A percentile compares a stretch with the other conserved stretches of the same genome.
These are phyloP conservation scores for Thermophis baileyi DNA, from an alignment of 2,113 vertebrate genomes.

Conservation along the genomic window DNA sequence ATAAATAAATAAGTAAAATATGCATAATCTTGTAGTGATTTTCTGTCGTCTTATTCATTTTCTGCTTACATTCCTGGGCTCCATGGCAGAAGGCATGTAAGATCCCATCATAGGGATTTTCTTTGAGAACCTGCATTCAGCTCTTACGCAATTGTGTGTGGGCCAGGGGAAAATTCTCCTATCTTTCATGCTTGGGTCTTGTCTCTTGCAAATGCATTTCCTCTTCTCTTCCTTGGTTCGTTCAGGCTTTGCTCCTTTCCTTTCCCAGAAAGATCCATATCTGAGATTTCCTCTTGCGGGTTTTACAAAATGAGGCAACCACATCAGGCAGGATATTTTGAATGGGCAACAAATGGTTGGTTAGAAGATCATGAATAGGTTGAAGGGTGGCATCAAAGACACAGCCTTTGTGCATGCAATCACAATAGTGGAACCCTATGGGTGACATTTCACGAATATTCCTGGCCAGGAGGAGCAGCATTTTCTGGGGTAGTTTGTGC, in stretches of 20 bases:
- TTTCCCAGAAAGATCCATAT: neutral
- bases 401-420: neutral
- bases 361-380: neutral
- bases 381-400: neutral
- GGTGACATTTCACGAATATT: neutral
- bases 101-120: neutral
- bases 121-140: neutral
- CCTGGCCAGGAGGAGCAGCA: neutral
- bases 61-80: neutral
- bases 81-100: neutral
- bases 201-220: neutral
- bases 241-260: neutral
- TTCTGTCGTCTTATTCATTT: neutral
- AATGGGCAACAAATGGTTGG: neutral
- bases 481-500: neutral
- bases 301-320: neutral
- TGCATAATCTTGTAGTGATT: neutral
- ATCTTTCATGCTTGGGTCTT: neutral
- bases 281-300: neutral
- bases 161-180: neutral
- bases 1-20: neutral
- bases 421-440: neutral
- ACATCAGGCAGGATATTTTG: neutral
- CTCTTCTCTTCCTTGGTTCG: neutral
- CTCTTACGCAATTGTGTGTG: neutral